Percentiles rank a stretch among this genome's conserved stretches.
Evolutionary conservation across 2,113 vertebrate species (phyloP).

Genomic region (Bufo gargarizans): DNA sequence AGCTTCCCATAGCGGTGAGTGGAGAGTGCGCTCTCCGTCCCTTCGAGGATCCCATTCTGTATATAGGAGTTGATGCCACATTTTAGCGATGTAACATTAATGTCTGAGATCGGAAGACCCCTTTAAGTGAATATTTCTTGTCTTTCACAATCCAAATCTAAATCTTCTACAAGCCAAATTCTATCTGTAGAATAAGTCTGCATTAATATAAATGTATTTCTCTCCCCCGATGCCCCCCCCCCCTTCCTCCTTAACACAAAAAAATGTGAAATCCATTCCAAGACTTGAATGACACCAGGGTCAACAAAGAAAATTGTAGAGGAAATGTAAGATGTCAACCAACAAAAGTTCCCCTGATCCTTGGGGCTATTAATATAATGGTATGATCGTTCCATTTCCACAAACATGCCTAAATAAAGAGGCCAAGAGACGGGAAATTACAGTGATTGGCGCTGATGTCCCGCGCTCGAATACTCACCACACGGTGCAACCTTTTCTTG

Average conservation of each 20-base stretch:
- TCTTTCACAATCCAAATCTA: not conserved
- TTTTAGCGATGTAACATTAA: no score
- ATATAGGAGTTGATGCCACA: no score
- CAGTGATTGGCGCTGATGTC: constrained; percentile 39
- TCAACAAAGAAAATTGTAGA: not conserved
- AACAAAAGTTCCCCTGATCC: not conserved
- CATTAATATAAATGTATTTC: not conserved
- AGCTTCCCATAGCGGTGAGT: no score
- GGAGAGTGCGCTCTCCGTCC: no score
- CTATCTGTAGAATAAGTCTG: not conserved
- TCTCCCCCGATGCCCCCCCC: not conserved
- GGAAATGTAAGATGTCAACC: not conserved
- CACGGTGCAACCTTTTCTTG: constrained; percentile 39
- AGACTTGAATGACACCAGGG: not conserved
- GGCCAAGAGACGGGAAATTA: constrained; percentile 35
- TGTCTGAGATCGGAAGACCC: no score
- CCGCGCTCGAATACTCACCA: constrained; percentile 24
- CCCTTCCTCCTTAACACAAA: not conserved
- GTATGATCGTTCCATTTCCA: not conserved
- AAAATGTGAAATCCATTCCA: not conserved
- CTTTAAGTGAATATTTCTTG: not conserved
- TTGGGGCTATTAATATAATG: constrained; percentile 14
- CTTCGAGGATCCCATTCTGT: no score
- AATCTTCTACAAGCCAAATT: not conserved
- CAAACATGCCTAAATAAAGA: constrained; percentile 4